Conservation (phyloP, 1,140 invertebrate genomes). For the Macrostomum lignano region DNA sequence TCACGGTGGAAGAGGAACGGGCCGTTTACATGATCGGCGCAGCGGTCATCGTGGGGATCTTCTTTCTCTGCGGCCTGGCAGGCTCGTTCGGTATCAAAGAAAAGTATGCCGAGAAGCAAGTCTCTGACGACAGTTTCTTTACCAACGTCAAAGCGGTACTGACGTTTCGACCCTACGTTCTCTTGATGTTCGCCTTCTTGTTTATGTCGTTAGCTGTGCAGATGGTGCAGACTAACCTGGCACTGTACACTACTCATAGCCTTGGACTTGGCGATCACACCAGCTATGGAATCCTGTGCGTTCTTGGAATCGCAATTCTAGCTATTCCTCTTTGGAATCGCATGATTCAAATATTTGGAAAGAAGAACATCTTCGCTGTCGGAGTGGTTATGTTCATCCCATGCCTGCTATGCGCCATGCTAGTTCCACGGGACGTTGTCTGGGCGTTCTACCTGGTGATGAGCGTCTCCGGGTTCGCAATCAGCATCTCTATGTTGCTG, state of each 20-base stretch:
- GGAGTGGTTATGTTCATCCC: no score
- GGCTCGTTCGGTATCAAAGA: conserved; percentile 18
- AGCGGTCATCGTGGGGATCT: conserved; percentile 12
- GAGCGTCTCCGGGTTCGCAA: no score
- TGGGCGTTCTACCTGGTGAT: no score
- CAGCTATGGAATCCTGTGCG: conserved; percentile 12
- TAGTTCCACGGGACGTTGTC: no score
- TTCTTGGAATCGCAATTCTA: conserved; percentile 12
- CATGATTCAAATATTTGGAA: neutral
- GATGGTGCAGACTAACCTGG: conserved; percentile 20
- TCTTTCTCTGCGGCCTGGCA: conserved; percentile 13
- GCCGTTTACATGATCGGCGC: conserved; percentile 11
- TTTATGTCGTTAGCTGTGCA: conserved; percentile 16
- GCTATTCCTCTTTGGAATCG: neutral
- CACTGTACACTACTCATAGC: conserved; percentile 16
- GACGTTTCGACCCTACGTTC: conserved; percentile 13
- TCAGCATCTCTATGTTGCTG: no score
- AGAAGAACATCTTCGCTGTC: conserved; percentile 2
- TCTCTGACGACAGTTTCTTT: conserved; percentile 11
- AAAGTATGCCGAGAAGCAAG: conserved; percentile 7
- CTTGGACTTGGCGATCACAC: conserved; percentile 14
- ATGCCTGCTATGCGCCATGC: no score
- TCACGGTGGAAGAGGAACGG: conserved; percentile 7
- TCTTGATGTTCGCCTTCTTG: conserved; percentile 13
- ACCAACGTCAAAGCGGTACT: conserved; percentile 13